phyloP scores from a whole-genome alignment of 2,113 vertebrate species.

The Numenius arquata region DNA sequence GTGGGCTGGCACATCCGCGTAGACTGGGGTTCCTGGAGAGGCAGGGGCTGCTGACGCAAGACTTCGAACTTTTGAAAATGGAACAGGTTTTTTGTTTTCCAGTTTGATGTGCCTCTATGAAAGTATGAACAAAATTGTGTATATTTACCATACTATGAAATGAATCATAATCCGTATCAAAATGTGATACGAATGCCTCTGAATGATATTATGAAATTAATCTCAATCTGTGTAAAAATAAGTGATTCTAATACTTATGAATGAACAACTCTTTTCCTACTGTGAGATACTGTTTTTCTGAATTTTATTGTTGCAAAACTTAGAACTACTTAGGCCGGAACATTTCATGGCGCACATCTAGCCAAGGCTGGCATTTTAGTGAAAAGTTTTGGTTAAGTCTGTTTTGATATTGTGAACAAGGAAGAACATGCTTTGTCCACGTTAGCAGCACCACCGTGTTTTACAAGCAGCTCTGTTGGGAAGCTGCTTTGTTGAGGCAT shows the following conservation, averaged over 20 bases:
- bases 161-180: neutral
- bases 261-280: neutral
- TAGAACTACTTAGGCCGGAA: neutral
- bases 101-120: neutral
- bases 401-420: neutral
- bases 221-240: neutral
- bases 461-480: neutral
- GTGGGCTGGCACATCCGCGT: rapidly evolving
- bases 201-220: neutral
- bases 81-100: neutral
- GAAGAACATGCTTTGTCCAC: neutral
- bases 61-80: neutral
- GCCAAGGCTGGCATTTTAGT: neutral
- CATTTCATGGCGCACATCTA: neutral
- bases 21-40: rapidly evolving
- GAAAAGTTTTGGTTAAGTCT: neutral
- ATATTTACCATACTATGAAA: neutral
- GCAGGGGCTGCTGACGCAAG: neutral
- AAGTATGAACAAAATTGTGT: neutral
- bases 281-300: neutral
- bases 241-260: neutral
- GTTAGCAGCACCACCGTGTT: neutral
- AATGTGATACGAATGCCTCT: neutral
- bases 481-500: neutral
- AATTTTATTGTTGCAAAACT: neutral